Conservation (phyloP, 2,113 vertebrate genomes). For the Eupsittula cactorum region DNA sequence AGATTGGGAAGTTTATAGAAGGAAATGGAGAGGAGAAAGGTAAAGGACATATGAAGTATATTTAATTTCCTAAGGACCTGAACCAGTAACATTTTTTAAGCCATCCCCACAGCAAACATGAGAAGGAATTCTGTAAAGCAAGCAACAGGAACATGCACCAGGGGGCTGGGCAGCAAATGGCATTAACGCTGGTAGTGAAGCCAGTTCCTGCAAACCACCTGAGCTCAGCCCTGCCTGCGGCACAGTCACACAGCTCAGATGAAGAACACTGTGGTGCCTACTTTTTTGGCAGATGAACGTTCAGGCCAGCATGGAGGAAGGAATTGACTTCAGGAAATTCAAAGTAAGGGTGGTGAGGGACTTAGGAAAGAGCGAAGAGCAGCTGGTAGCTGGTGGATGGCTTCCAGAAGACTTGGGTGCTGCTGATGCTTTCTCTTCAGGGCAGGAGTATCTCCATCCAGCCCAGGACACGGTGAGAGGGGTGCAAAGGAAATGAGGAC, state of each 20-base stretch:
- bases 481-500: not conserved
- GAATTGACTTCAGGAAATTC: not conserved
- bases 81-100: not conserved
- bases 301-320: not conserved
- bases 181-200: not conserved
- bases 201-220: not conserved
- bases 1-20: not conserved
- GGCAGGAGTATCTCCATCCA: not conserved
- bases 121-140: not conserved
- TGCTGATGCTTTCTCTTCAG: not conserved
- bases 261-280: not conserved
- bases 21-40: not conserved
- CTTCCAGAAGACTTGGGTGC: not conserved
- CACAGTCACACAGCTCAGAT: rapidly evolving
- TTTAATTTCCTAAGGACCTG: not conserved
- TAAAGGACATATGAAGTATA: not conserved
- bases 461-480: not conserved
- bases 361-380: not conserved
- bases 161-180: not conserved
- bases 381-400: rapidly evolving
- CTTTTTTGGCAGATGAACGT: not conserved
- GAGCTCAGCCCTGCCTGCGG: not conserved
- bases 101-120: not conserved
- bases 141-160: not conserved
- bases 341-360: not conserved